These are phyloP conservation scores for Vulpes lagopus DNA, from an alignment of 2,113 vertebrate species.

Conservation along the genomic window DNA sequence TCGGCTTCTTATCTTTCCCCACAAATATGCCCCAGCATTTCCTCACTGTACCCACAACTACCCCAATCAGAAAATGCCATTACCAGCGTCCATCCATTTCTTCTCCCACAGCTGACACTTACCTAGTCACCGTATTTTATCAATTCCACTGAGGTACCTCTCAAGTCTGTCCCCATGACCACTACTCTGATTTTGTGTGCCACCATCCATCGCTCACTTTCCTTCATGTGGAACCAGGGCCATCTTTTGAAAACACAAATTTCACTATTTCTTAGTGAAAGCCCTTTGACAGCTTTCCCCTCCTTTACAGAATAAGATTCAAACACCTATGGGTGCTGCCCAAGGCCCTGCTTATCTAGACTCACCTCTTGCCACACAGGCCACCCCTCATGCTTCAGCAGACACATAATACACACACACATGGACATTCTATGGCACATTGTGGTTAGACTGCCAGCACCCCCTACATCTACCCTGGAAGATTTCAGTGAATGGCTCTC, in stretches of 20 bases:
- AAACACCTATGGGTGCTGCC: not conserved
- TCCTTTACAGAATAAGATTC: not conserved
- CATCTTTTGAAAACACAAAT: not conserved
- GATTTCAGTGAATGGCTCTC: not conserved
- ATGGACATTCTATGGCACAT: accelerated
- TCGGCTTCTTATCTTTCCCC: not conserved
- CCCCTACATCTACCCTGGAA: not conserved
- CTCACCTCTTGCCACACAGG: not conserved
- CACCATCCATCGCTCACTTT: not conserved
- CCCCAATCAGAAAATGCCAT: not conserved
- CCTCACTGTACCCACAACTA: not conserved
- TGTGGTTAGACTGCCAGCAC: too few relatives aligned
- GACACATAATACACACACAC: accelerated
- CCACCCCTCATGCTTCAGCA: not conserved
- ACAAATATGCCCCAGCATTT: not conserved
- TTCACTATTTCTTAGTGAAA: not conserved
- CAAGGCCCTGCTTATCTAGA: not conserved
- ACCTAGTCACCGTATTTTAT: not conserved
- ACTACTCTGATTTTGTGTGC: not conserved
- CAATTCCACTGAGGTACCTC: not conserved
- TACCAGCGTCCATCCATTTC: not conserved
- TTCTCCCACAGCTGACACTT: not conserved
- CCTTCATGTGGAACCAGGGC: not conserved
- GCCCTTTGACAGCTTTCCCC: not conserved
- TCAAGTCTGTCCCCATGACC: not conserved